Evolutionary conservation across 1,140 invertebrate genomes (phyloP), one percentile per base, ranked within the genome.

Genomic region (Oryzaephilus surinamensis): DNA sequence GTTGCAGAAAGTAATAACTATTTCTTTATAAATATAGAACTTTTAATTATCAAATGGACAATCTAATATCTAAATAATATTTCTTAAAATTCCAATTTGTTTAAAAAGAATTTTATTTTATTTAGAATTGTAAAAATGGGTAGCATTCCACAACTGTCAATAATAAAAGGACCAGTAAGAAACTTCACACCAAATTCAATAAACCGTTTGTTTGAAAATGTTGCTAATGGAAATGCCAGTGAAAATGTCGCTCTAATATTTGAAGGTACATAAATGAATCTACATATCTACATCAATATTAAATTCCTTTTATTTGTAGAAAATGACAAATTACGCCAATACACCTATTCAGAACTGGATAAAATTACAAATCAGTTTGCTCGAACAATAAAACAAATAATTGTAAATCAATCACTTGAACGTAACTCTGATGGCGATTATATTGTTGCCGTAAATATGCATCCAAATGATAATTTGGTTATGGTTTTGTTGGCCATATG

Each of bases 361-460:
- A 51, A 45, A 28, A 37, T 55, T 8, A 47, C 53, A 1, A 55
- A 53, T 24, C 42, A 52, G 38, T 23, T 55, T 8, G 53, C 53
- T 6, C 27, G 33, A 14, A 19, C 21, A 14, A 36, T 36, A 36
- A 36, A 15, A 31, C 17, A n/a, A 30, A 29, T 30, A 29, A 31
- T 14, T 27, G 19, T 14, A 20, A 30, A 7, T 24, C 5, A 24
- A n/a, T 10, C 23, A 11, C 8, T 5, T 45, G 43, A 26, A 48
- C 40, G 6, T 51, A 83, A 82, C 50, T 51, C 50, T 1, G 78
- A 83, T 54, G 73, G 74, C 0, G 77, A 81, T 46, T 74, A 64
- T 38, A 67, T 87, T 2, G 66, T 89, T 0, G 81, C 76, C 2
- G 79, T 91, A 0, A 82, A 77, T 51, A 74, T 90, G 70, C 72